phyloP scores from a whole-genome alignment of 1,140 invertebrate species.

The Lepidurus packardi region DNA sequence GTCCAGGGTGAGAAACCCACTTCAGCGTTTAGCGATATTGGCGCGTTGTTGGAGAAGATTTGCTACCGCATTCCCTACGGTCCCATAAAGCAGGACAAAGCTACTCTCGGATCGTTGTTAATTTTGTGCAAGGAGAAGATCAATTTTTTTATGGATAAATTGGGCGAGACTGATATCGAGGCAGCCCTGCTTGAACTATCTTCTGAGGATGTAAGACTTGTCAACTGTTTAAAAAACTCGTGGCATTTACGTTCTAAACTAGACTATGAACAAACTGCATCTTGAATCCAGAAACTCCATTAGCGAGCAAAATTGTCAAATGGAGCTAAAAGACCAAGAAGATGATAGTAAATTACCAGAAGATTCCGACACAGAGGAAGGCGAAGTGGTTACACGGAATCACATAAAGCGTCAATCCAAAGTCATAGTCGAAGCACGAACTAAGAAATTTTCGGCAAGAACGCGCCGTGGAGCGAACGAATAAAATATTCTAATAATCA shows the following conservation, averaged over 20 bases:
- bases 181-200: background rate
- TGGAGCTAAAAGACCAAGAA: background rate
- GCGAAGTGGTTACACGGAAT: conserved; percentile 26
- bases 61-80: conserved; percentile 5
- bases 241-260: background rate
- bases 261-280: background rate
- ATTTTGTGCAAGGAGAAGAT: background rate
- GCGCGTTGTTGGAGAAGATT: background rate
- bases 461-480: conserved; percentile 8
- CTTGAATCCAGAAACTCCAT: background rate
- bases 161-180: background rate
- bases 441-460: conserved; percentile 27
- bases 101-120: conserved; percentile 11
- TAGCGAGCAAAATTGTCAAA: background rate
- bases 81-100: background rate
- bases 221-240: background rate
- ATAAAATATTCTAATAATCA: background rate
- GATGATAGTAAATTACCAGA: background rate
- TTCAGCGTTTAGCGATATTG: background rate
- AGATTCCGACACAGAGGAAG: conserved; percentile 32
- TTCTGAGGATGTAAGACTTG: background rate
- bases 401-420: conserved; percentile 31
- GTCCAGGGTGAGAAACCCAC: background rate
- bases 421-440: conserved; percentile 31
- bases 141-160: background rate